Base-by-base conservation (phyloP, 2,113 vertebrate species). In the Hiodon tergisus region DNA sequence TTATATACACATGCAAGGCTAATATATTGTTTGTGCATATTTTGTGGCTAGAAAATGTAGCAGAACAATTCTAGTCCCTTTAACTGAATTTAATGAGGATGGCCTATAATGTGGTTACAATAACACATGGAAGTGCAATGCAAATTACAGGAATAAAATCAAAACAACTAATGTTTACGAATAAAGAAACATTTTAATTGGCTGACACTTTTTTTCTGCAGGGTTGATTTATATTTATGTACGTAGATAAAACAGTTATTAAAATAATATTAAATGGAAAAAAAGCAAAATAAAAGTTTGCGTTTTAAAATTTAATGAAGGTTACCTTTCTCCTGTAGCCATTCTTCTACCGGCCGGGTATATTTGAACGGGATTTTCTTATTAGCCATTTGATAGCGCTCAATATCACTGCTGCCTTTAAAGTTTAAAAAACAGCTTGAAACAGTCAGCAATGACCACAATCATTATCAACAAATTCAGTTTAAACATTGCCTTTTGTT, bases 311-410 rank as follows among this genome's bases (percentile, higher is more conserved):
- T 86, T 89, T 90, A 89, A 89, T 78, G 80, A 89, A 82, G 87
- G 85, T 97, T 98, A 99, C 97, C 97, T 98, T 99, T 99, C 86
- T 99, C 97, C 88, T 97, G 97, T 78, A 99, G 95, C 95, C 97
- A 98, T 82, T 99, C 97, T 79, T 99, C 97, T 92, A 98, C 94
- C 7, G 95, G 95, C 86, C 97, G 92, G 91, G 93, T 85, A 91
- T 97, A 96, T 95, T 98, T 98, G 94, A 97, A 98, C 89, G 97
- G 96, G 89, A 98, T 97, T 96, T 98, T 98, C 95, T 95, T 96
- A 94, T 93, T 99, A 93, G 94, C 96, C 94, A 96, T 96, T 94
- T 97, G 95, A 92, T 94, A 94, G 86, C 95, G 95, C 90, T 98
- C 95, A 90, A 93, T 94, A 94, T 98, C 97, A 91, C 93, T 98